Conservation (phyloP, 2,888 invertebrate genomes). For the Aelia acuminata region DNA sequence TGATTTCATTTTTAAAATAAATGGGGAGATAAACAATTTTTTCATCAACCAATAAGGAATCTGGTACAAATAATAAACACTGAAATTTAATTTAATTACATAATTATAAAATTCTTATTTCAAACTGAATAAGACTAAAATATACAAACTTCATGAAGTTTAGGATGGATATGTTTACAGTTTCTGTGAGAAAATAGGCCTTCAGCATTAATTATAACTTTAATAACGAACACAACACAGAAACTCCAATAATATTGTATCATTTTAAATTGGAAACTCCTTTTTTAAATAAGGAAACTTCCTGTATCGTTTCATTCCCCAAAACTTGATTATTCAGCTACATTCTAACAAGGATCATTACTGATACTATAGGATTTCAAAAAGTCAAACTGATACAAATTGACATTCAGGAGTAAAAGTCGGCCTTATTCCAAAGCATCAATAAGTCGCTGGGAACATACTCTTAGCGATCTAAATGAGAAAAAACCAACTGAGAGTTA, state of each 20-base stretch:
- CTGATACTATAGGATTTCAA: constrained; percentile 9
- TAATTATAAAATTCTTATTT: neutral
- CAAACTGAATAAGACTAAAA: neutral
- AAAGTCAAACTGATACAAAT: neutral
- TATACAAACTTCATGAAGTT: constrained; percentile 67
- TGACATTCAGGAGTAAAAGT: constrained; percentile 28
- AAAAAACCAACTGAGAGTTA: neutral
- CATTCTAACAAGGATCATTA: neutral
- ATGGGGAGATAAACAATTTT: too few relatives aligned
- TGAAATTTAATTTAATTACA: neutral
- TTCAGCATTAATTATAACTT: constrained; percentile 63
- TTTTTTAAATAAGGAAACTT: constrained; percentile 19
- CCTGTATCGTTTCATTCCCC: constrained; percentile 48
- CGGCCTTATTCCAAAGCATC: constrained; percentile 2
- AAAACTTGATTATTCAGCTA: neutral
- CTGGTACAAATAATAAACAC: neutral
- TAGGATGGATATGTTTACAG: constrained; percentile 68
- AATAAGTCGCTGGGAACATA: neutral
- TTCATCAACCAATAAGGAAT: neutral
- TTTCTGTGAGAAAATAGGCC: constrained; percentile 67
- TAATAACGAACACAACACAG: constrained; percentile 62
- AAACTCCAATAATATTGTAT: constrained; percentile 60
- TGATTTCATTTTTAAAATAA: too few relatives aligned
- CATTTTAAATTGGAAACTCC: constrained; percentile 55
- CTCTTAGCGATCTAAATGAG: neutral